Evolutionary conservation across 2,888 invertebrate species (phyloP).

Genomic region (Chesias legatella): DNA sequence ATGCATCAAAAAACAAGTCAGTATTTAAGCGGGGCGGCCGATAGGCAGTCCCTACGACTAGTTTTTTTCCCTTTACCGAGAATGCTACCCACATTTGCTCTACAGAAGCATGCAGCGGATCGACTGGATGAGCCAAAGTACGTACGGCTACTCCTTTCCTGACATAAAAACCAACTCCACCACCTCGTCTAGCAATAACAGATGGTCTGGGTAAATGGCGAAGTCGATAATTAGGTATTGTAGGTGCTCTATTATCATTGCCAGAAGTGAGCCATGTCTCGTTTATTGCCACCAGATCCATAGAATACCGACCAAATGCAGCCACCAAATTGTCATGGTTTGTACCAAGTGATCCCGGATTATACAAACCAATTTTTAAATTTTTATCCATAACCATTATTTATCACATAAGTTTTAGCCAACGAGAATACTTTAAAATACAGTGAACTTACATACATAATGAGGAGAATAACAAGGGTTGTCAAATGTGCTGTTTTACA

Average conservation of each 20-base stretch:
- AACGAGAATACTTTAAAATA: too few species aligned
- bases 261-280: slow-evolving; percentile 27
- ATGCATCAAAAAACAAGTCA: background rate
- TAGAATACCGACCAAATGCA: slow-evolving; percentile 1
- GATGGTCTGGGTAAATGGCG: slow-evolving; percentile 17
- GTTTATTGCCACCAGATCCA: slow-evolving; percentile 26
- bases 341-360: slow-evolving; percentile 22
- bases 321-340: slow-evolving; percentile 18
- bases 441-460: too few species aligned
- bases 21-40: slow-evolving; percentile 12
- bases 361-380: slow-evolving; percentile 18
- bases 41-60: slow-evolving; percentile 9
- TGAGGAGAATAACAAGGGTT: too few species aligned
- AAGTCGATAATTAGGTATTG: slow-evolving; percentile 15
- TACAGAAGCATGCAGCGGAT: background rate
- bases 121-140: background rate
- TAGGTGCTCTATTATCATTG: slow-evolving; percentile 21
- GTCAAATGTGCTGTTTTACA: too few species aligned
- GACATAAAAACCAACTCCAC: slow-evolving; percentile 25
- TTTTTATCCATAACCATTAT: too few species aligned
- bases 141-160: slow-evolving; percentile 6
- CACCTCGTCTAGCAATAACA: slow-evolving; percentile 9
- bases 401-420: too few species aligned
- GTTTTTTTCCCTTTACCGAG: background rate
- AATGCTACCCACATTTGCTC: slow-evolving; percentile 17